Percentiles rank a stretch among this genome's conserved stretches.
phyloP scores from a whole-genome alignment of 2,113 vertebrate species.

The Clarias macrocephalus region DNA sequence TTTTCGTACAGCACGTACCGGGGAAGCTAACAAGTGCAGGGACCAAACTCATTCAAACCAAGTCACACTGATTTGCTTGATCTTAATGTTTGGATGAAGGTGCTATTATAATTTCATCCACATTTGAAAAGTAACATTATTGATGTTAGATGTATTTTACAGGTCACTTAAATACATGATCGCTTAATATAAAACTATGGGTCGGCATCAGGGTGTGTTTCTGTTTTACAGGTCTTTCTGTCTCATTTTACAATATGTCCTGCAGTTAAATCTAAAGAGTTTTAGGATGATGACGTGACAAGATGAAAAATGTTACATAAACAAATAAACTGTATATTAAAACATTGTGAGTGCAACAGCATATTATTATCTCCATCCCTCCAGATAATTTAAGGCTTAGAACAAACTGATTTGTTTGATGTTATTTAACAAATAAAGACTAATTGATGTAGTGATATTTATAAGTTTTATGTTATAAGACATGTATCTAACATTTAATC shows the following conservation, averaged over 20 bases:
- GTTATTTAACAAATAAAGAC: too few species aligned
- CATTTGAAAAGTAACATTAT: neutral
- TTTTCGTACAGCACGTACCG: conserved; percentile 89
- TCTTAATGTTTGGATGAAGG: neutral
- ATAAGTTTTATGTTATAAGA: too few species aligned
- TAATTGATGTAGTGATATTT: too few species aligned
- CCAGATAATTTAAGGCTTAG: neutral
- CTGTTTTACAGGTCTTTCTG: neutral
- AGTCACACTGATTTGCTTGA: neutral
- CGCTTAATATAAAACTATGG: neutral
- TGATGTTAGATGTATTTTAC: neutral
- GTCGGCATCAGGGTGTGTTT: neutral
- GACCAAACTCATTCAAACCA: neutral
- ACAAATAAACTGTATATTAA: neutral
- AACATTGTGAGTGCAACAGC: neutral
- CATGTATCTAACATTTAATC: too few species aligned
- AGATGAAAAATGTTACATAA: neutral
- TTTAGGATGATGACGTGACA: neutral
- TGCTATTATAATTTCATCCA: neutral
- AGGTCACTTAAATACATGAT: neutral
- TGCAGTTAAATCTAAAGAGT: neutral
- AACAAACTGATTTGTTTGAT: too few species aligned
- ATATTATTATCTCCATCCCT: neutral
- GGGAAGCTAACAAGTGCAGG: conserved; percentile 73
- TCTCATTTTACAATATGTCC: neutral